Conservation (phyloP, 2,888 invertebrate species). For the Vesta saturnalis region DNA sequence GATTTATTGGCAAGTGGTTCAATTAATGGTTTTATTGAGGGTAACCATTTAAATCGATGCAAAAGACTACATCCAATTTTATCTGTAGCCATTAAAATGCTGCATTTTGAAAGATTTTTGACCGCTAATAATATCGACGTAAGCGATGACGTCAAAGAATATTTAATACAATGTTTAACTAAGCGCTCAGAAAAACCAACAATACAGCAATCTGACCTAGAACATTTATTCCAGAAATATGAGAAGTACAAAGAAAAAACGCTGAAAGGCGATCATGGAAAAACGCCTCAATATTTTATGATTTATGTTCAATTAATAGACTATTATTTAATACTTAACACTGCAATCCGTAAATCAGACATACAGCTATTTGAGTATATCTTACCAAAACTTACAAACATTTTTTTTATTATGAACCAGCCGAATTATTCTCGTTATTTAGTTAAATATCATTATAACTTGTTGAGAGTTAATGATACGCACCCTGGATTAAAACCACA, state of each 20-base stretch:
- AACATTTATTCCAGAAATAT: slow-evolving; percentile 25
- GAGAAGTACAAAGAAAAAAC: slow-evolving; percentile 38
- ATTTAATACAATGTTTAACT: background rate
- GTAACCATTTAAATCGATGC: slow-evolving; percentile 53
- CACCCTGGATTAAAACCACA: slow-evolving; percentile 27
- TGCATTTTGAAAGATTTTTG: slow-evolving; percentile 29
- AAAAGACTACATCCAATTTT: slow-evolving; percentile 43
- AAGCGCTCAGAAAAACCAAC: background rate
- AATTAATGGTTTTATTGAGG: slow-evolving; percentile 42
- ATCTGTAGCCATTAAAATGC: slow-evolving; percentile 39
- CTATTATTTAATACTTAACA: slow-evolving; percentile 46
- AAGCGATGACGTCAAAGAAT: background rate
- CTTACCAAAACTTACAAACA: slow-evolving; percentile 47
- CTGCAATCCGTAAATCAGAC: slow-evolving; percentile 49
- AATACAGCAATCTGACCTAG: slow-evolving; percentile 20
- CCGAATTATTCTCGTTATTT: slow-evolving; percentile 12
- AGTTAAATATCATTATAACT: slow-evolving; percentile 32
- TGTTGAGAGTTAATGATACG: slow-evolving; percentile 24
- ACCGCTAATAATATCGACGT: background rate
- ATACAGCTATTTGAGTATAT: slow-evolving; percentile 46
- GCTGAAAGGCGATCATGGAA: slow-evolving; percentile 46
- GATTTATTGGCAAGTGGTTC: slow-evolving; percentile 48
- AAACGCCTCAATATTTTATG: slow-evolving; percentile 52
- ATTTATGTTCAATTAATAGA: slow-evolving; percentile 47
- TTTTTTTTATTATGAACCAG: slow-evolving; percentile 47